These are phyloP conservation scores for Ephydatia muelleri DNA, from an alignment of 37 sponge, comb jelly and placozoan genomes.

Conservation along the genomic window DNA sequence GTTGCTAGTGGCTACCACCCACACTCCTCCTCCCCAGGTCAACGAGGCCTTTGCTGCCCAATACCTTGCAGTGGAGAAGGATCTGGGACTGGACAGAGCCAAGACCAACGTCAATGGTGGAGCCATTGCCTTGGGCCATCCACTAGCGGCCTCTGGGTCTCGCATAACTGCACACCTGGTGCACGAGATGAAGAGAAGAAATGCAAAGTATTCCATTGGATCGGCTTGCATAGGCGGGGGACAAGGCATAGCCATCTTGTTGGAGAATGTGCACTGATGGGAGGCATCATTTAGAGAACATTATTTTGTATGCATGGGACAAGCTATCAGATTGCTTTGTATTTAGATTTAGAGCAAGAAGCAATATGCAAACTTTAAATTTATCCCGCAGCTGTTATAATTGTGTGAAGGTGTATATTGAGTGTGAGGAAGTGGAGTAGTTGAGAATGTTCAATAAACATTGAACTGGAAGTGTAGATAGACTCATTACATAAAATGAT, in stretches of 20 bases:
- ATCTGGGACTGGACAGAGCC: conserved; percentile 80
- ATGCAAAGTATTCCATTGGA: conserved; percentile 77
- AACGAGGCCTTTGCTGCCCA: conserved; percentile 99
- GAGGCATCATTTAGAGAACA: too few relatives aligned
- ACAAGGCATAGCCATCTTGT: conserved; percentile 93
- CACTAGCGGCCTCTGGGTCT: conserved; percentile 90
- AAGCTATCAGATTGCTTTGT: too few relatives aligned
- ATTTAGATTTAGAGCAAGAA: neutral
- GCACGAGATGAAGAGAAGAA: conserved; percentile 81
- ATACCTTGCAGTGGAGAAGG: conserved; percentile 89
- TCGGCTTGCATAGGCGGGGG: conserved; percentile 99
- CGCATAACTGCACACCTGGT: conserved; percentile 91
- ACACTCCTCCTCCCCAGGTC: conserved; percentile 69
- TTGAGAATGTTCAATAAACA: too few relatives aligned
- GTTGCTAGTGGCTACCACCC: too few relatives aligned
- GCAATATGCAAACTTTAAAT: too few relatives aligned
- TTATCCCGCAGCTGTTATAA: too few relatives aligned
- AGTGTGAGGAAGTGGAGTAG: too few relatives aligned
- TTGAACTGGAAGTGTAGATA: too few relatives aligned
- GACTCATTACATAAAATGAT: too few relatives aligned
- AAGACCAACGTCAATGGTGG: conserved; percentile 94
- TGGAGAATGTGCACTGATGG: conserved; percentile 75
- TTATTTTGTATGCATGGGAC: too few relatives aligned
- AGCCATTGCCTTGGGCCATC: conserved; percentile 98
- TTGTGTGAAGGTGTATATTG: too few relatives aligned